A percentile compares a stretch with the other conserved stretches of the same genome.
These are phyloP conservation scores for Alligator mississippiensis DNA, from an alignment of 2,113 vertebrate genomes.

Conservation along the genomic window DNA sequence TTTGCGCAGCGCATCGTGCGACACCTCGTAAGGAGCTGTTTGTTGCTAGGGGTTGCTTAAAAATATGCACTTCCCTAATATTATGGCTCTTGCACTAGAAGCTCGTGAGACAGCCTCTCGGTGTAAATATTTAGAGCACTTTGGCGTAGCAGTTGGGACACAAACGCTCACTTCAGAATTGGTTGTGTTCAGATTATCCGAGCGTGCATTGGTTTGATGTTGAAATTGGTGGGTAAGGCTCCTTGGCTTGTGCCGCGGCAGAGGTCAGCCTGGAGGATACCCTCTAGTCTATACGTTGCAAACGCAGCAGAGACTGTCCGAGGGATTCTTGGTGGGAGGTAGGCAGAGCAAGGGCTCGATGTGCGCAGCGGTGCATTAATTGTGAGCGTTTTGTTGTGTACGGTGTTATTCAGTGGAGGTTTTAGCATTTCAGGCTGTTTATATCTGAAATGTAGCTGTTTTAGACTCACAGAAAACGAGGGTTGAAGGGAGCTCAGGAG, in stretches of 20 bases:
- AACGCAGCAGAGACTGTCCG: no score
- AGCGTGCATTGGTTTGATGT: background rate
- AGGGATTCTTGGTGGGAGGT: background rate
- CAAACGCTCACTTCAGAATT: background rate
- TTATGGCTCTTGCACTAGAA: rapidly evolving
- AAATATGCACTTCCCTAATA: rapidly evolving
- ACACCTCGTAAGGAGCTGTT: rapidly evolving
- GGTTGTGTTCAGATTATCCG: background rate
- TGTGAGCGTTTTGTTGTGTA: no score
- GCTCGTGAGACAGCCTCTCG: background rate
- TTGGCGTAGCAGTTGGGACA: background rate
- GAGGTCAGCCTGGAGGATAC: background rate
- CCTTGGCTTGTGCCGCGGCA: background rate
- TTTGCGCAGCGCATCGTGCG: background rate
- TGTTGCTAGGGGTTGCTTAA: rapidly evolving
- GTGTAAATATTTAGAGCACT: background rate
- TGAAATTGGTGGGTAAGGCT: background rate
- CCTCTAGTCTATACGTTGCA: no score
- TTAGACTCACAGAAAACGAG: no score
- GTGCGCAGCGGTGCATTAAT: background rate
- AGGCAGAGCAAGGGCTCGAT: background rate
- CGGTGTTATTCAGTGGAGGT: no score
- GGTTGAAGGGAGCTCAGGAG: no score
- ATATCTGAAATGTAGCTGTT: no score
- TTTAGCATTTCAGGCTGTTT: no score